Evolutionary conservation across 2,888 invertebrate genomes (phyloP).

Genomic region (Nemapogon koenigi): DNA sequence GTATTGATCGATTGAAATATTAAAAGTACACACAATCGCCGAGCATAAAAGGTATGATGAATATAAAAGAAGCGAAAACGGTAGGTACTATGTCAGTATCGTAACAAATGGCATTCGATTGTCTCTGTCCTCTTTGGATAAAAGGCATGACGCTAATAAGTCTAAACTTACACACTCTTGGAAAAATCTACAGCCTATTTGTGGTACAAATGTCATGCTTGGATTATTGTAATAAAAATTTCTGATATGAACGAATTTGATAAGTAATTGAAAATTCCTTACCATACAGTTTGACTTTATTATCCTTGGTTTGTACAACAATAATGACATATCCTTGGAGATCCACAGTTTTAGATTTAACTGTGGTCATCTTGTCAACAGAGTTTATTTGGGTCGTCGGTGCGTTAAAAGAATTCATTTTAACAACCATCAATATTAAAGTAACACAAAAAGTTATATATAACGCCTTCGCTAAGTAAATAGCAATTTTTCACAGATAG

Average conservation of each 20-base stretch:
- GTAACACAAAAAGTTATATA: conserved; percentile 11
- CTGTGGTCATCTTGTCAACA: conserved; percentile 55
- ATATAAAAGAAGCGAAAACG: too few species aligned
- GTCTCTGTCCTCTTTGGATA: too few species aligned
- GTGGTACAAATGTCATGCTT: neutral
- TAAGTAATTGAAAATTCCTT: conserved; percentile 29
- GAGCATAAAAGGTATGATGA: neutral
- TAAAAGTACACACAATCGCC: neutral
- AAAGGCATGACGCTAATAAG: neutral
- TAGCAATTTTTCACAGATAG: neutral
- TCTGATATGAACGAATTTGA: neutral
- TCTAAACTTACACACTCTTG: neutral
- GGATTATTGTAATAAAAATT: neutral
- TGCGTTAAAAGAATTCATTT: conserved; percentile 57
- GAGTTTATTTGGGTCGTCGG: conserved; percentile 56
- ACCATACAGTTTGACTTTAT: conserved; percentile 94
- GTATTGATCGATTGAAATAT: too few species aligned
- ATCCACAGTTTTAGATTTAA: conserved; percentile 74
- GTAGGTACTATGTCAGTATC: too few species aligned
- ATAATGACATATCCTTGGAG: conserved; percentile 95
- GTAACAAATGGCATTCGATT: too few species aligned
- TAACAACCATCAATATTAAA: conserved; percentile 20
- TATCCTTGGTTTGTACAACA: conserved; percentile 91
- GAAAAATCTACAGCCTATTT: too few species aligned
- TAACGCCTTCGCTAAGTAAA: conserved; percentile 8